Evolutionary conservation across 2,888 invertebrate species (phyloP).

Genomic region (Notodonta dromedarius): DNA sequence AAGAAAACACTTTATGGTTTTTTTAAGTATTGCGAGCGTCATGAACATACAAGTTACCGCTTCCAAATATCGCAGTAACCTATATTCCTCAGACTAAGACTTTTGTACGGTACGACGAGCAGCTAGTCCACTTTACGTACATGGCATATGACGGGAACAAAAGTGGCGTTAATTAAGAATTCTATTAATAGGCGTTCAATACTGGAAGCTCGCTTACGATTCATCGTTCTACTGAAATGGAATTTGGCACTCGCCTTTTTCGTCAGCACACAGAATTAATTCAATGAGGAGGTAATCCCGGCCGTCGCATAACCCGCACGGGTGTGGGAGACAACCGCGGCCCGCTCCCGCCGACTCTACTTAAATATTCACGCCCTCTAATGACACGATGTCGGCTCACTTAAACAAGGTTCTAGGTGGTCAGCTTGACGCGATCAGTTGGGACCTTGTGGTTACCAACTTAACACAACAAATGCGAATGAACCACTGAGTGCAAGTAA

Average conservation of each 20-base stretch:
- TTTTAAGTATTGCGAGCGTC: not conserved
- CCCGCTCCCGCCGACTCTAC: slow-evolving; percentile 66
- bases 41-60: not conserved
- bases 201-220: slow-evolving; percentile 30
- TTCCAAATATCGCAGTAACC: not conserved
- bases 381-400: slow-evolving; percentile 71
- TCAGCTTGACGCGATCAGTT: slow-evolving; percentile 39
- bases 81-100: not conserved
- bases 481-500: not conserved
- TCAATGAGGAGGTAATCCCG: slow-evolving; percentile 74
- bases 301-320: slow-evolving; percentile 64
- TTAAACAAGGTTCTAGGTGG: slow-evolving; percentile 64
- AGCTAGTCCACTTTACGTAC: not conserved
- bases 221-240: slow-evolving; percentile 41
- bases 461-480: not conserved
- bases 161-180: slow-evolving; percentile 8
- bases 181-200: slow-evolving; percentile 14
- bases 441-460: slow-evolving; percentile 31
- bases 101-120: not conserved
- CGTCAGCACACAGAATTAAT: slow-evolving; percentile 71
- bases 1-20: not conserved
- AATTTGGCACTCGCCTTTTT: slow-evolving; percentile 56
- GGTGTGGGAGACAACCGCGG: slow-evolving; percentile 62
- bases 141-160: not conserved
- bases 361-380: slow-evolving; percentile 81